These are phyloP conservation scores for Phyllotreta striolata DNA, from an alignment of 2,888 invertebrate genomes.

Conservation along the genomic window DNA sequence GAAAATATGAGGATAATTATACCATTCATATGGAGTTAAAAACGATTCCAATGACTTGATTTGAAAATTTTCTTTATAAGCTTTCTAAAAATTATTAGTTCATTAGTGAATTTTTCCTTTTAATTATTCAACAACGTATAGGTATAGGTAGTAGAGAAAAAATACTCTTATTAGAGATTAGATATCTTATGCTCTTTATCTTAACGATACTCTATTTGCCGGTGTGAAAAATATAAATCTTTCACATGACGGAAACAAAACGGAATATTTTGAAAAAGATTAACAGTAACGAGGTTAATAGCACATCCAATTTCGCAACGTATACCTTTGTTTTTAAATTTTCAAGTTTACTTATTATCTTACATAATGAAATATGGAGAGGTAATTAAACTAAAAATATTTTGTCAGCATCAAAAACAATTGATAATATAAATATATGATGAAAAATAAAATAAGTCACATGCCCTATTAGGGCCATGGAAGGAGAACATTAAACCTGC, in stretches of 20 bases:
- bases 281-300: conserved; percentile 25
- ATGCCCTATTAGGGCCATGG: background rate
- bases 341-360: conserved; percentile 3
- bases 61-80: background rate
- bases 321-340: conserved; percentile 5
- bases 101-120: background rate
- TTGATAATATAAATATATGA: no score
- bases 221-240: conserved; percentile 8
- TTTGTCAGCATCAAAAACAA: no score
- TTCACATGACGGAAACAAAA: conserved; percentile 18
- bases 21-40: conserved; percentile 1
- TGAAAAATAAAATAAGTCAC: background rate
- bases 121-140: conserved; percentile 4
- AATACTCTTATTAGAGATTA: no score
- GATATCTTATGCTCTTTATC: no score
- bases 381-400: background rate
- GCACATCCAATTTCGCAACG: conserved; percentile 10
- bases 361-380: conserved; percentile 1
- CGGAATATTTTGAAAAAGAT: conserved; percentile 20
- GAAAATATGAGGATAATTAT: background rate
- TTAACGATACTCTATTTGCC: conserved; percentile 3
- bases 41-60: background rate
- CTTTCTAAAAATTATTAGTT: no score
- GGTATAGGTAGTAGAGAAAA: no score
- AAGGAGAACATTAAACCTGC: no score